Conservation (phyloP, 35 echinoderm and acorn worm genomes). For the Lytechinus pictus region DNA sequence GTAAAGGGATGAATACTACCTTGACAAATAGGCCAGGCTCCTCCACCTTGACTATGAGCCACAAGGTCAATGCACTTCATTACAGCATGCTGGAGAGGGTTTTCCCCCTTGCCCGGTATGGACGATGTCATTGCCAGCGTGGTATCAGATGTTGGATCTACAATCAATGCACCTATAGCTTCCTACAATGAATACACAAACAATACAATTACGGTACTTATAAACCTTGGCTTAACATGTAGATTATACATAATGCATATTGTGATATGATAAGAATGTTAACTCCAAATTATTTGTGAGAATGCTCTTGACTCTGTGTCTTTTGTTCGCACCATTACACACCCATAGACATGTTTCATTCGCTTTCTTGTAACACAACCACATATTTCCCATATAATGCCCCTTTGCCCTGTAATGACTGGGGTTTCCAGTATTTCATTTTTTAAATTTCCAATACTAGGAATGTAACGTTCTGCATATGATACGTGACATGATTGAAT, state of each 20-base stretch:
- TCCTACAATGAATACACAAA: constrained; percentile 10
- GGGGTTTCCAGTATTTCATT: too few relatives aligned
- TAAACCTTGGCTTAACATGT: neutral
- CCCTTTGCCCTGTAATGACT: too few relatives aligned
- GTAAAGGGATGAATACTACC: neutral
- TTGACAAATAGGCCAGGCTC: constrained; percentile 58
- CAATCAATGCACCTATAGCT: constrained; percentile 78
- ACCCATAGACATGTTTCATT: too few relatives aligned
- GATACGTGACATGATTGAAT: too few relatives aligned
- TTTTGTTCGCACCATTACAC: too few relatives aligned
- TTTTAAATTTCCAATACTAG: too few relatives aligned
- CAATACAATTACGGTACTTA: neutral
- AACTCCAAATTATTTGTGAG: neutral
- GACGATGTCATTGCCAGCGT: constrained; percentile 76
- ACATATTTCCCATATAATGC: too few relatives aligned
- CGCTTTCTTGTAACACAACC: too few relatives aligned
- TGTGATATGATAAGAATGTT: neutral
- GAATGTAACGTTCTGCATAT: too few relatives aligned
- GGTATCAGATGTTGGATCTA: constrained; percentile 68
- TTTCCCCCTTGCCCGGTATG: constrained; percentile 20
- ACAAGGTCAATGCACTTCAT: constrained; percentile 96
- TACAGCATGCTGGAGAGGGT: constrained; percentile 93
- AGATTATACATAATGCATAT: neutral
- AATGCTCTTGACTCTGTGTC: neutral
- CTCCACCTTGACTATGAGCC: constrained; percentile 82